Evolutionary conservation across 2,113 vertebrate genomes (phyloP), one percentile per base, ranked within the genome.

Genomic region (Machaerirhynchus nigripectus): DNA sequence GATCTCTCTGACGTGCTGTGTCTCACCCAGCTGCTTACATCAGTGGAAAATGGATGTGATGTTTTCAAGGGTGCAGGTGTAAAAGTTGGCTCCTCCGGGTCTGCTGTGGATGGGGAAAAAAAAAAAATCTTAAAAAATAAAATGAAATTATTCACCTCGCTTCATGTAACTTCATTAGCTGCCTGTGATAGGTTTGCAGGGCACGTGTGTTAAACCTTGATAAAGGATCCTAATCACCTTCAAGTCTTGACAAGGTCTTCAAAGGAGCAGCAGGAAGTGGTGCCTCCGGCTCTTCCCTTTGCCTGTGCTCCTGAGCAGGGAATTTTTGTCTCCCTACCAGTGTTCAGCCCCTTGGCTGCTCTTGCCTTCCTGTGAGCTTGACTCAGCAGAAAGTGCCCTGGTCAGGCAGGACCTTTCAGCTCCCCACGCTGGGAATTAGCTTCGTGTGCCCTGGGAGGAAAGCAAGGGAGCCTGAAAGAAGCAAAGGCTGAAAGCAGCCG

Each of bases 111-210:
- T 53, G 18, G 76, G n/a, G n/a, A n/a, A n/a, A n/a, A n/a, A 52
- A 73, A 33, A 73, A 82, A 56, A 59, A 8, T 8, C 50, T 40
- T 56, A 8, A 57, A 69, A 75, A 75, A 11, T 4, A 23, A 76
- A 69, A 40, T 6, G 1, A 15, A n/a, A 4, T 74, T 20, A 26
- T 4, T 26, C n/a, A 9, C 27, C 37, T 83, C 1, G 0, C 0
- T 53, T 46, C 22, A 8, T 28, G 2, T n/a, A n/a, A 26, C 37
- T 31, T 15, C 65, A 7, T 40, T 21, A 35, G 12, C 47, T 78
- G 91, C 20, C 30, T 63, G 69, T 19, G 77, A 2, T 12, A 10
- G 69, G 42, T 68, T 94, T 93, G 30, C 30, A 76, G 80, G 81
- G 40, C 47, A 13, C 1, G 13, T 39, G 60, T 63, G 44, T 64